Evolutionary conservation across 2,797 vertebrate genomes (phyloP).

Genomic region (Intellagama lesueurii): DNA sequence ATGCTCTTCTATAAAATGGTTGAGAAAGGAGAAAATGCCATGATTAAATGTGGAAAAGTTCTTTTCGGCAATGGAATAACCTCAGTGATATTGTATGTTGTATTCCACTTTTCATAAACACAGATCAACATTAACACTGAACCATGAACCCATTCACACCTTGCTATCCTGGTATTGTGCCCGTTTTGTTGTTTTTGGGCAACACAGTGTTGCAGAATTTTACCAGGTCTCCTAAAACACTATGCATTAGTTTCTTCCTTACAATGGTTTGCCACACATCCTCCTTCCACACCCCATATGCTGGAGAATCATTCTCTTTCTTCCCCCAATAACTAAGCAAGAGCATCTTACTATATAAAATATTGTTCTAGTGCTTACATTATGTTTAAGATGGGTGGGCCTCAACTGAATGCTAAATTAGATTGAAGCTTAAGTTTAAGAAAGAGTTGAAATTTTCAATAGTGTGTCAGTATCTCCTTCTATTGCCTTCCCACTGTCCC

Average conservation of each 20-base stretch:
- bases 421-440: not conserved
- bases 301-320: not conserved
- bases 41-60: not conserved
- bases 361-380: not conserved
- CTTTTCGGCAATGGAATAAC: not conserved
- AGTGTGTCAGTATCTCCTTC: not conserved
- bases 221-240: not conserved
- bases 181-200: not conserved
- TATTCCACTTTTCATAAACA: not conserved
- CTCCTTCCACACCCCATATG: slow-evolving; percentile 1
- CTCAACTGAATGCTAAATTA: not conserved
- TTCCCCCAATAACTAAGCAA: not conserved
- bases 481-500: not conserved
- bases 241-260: not conserved
- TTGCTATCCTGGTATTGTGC: not conserved
- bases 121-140: not conserved
- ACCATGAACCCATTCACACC: not conserved
- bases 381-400: not conserved
- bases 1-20: slow-evolving; percentile 72
- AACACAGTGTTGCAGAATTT: not conserved
- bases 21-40: not conserved
- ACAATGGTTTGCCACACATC: not conserved
- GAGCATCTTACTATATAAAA: not conserved
- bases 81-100: not conserved
- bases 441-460: not conserved